Base-by-base conservation (phyloP, 2,797 vertebrate species). In the Caiman crocodilus region DNA sequence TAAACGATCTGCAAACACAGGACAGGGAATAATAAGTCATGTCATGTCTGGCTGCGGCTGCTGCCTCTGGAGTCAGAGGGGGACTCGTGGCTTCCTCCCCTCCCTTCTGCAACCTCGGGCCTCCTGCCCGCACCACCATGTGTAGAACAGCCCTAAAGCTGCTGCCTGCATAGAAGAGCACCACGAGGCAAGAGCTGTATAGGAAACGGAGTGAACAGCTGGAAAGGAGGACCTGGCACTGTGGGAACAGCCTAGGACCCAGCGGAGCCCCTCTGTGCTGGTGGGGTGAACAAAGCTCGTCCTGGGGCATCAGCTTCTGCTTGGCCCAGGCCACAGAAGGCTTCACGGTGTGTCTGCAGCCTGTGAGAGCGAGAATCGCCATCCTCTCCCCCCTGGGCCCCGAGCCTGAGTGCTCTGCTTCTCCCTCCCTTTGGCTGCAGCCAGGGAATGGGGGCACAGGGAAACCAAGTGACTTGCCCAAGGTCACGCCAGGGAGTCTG, bases 1-100 rank as follows among this genome's bases (percentile, higher is more conserved):
- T 63, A 95, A 80, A 2, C 16, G 85, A 76, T 96, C 98, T 98
- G 96, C 30, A 67, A 76, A 74, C 42, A 50, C 10, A 50, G 42
- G 42, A 50, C 42, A 50, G 42, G 42, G 9, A 50, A 50, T 10
- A 3, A 80, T 8, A 1, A 12, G 58, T 55, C 12, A 0, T 2
- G 2, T 1, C 10, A 16, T 0, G 0, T 94, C 59, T 94, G 59
- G 42, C 42, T 50, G 84, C 50, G 60, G 32, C 26, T 64, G 57
- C 73, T 14, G 14, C 74, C 23, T 64, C 21, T 14, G 13, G 42
- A 21, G n/a, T 14, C 21, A n/a, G n/a, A 59, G 21, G 57, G n/a
- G 23, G 21, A 6, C 25, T 28, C 3, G 3, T 32, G 42, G 30
- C 60, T 64, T 61, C 28, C 82, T 63, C 11, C 32, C 58, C 35